phyloP scores from a whole-genome alignment of 2,797 vertebrate genomes.

The Rhinatrema bivittatum region DNA sequence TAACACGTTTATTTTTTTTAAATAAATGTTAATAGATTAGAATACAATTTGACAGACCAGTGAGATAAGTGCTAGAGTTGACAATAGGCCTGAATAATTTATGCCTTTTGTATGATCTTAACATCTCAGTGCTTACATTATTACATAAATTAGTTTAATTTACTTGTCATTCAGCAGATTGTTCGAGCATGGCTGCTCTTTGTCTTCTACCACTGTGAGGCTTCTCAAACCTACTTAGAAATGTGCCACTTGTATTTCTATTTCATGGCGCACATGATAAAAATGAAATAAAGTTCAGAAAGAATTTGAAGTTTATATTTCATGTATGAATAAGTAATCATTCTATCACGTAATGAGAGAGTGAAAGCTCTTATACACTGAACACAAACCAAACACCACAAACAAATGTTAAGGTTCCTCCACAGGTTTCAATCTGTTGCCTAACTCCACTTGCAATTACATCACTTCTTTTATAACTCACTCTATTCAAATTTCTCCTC shows the following conservation, averaged over 20 bases:
- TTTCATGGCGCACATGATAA: slow-evolving; percentile 40
- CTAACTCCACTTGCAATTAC: too few relatives aligned
- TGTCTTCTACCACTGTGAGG: slow-evolving; percentile 39
- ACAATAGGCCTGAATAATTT: slow-evolving; percentile 69
- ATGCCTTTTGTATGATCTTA: slow-evolving; percentile 60
- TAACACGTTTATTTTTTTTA: slow-evolving; percentile 60
- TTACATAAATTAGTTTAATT: slow-evolving; percentile 68
- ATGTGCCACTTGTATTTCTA: slow-evolving; percentile 46
- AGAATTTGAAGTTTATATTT: slow-evolving; percentile 47
- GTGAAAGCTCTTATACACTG: slow-evolving; percentile 35
- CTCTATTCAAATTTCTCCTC: too few relatives aligned
- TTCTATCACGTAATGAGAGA: neutral
- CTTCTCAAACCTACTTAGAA: slow-evolving; percentile 45
- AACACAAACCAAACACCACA: too few relatives aligned
- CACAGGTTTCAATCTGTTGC: too few relatives aligned
- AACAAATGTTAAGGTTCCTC: too few relatives aligned
- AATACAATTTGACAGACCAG: slow-evolving; percentile 59
- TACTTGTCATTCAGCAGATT: slow-evolving; percentile 54
- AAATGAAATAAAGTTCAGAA: slow-evolving; percentile 43
- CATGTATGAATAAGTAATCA: slow-evolving; percentile 18
- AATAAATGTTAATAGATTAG: slow-evolving; percentile 61
- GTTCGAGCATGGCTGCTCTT: slow-evolving; percentile 59
- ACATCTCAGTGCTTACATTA: slow-evolving; percentile 59
- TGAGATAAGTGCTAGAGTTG: slow-evolving; percentile 62
- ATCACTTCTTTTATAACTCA: too few relatives aligned